Conservation (phyloP, 2,888 invertebrate species). For the Lampropteryx suffumata region DNA sequence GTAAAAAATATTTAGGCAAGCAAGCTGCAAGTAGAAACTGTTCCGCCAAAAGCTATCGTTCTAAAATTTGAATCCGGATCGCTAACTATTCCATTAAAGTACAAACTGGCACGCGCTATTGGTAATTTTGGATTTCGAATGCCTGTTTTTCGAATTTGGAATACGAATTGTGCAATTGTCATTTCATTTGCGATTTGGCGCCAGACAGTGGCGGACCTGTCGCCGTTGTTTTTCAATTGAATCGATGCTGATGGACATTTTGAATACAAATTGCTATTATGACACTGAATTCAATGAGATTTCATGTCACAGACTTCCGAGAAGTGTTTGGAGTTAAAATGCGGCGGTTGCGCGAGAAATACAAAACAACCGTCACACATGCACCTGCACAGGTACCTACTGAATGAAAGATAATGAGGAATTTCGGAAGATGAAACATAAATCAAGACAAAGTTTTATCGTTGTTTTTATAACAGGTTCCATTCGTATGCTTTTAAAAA, state of each 20-base stretch:
- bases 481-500: conserved; percentile 40
- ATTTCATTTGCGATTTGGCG: conserved; percentile 75
- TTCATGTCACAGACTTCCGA: conserved; percentile 54
- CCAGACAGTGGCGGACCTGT: conserved; percentile 65
- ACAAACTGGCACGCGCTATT: conserved; percentile 54
- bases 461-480: conserved; percentile 44
- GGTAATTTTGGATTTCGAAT: conserved; percentile 63
- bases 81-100: conserved; percentile 52
- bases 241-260: conserved; percentile 56
- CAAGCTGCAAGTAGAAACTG: background rate
- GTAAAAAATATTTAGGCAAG: background rate
- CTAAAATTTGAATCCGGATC: conserved; percentile 55
- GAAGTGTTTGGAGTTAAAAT: conserved; percentile 56
- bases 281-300: conserved; percentile 56
- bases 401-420: conserved; percentile 45
- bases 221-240: conserved; percentile 62
- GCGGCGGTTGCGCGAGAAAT: conserved; percentile 63
- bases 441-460: conserved; percentile 47
- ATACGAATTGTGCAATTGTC: conserved; percentile 67
- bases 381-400: conserved; percentile 72
- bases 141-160: conserved; percentile 65
- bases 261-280: conserved; percentile 71
- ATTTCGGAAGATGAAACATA: conserved; percentile 49
- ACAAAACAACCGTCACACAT: conserved; percentile 61
- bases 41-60: background rate